phyloP scores from a whole-genome alignment of 2,113 vertebrate genomes.

The Cranoglanis bouderius region DNA sequence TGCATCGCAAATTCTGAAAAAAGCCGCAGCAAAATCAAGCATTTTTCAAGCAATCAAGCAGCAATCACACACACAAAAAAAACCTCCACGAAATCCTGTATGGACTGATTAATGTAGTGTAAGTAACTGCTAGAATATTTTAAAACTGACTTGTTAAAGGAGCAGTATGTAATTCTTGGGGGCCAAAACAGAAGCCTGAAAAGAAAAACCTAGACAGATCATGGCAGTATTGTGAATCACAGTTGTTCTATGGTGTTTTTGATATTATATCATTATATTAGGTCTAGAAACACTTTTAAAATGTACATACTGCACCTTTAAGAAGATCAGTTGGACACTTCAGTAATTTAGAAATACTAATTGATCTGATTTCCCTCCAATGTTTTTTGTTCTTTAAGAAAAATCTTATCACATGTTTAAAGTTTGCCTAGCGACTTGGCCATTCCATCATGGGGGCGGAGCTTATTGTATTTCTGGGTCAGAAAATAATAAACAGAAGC shows the following conservation, averaged over 20 bases:
- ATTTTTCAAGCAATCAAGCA: no score
- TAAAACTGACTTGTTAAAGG: neutral
- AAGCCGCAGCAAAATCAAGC: no score
- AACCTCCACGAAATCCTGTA: no score
- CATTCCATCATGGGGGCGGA: neutral
- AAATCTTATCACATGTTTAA: neutral
- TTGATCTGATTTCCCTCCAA: neutral
- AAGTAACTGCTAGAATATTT: neutral
- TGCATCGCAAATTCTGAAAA: no score
- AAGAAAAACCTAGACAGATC: neutral
- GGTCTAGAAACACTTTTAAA: neutral
- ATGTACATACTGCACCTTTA: neutral
- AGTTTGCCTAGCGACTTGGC: neutral
- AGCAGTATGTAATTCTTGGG: neutral
- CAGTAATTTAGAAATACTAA: neutral
- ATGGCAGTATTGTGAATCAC: conserved; percentile 22
- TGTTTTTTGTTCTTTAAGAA: neutral
- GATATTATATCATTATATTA: neutral
- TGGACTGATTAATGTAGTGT: neutral
- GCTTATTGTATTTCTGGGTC: neutral
- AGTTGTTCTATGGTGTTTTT: neutral
- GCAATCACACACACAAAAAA: no score
- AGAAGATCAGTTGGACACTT: neutral
- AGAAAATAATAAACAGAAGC: neutral
- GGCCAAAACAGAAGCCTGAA: neutral